phyloP scores from a whole-genome alignment of 2,888 invertebrate species.

The Cantharis rufa region DNA sequence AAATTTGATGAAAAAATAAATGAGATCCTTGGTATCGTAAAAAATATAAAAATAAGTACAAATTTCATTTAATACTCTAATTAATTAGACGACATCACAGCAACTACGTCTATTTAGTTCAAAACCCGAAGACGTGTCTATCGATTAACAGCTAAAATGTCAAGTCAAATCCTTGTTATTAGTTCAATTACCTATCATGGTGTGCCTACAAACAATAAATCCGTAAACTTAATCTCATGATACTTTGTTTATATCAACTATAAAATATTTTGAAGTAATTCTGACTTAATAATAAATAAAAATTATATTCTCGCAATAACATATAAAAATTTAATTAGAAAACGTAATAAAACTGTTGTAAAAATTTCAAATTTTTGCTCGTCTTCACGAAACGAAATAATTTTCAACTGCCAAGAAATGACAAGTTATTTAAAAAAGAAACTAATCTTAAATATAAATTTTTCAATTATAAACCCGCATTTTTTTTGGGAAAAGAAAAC shows the following conservation, averaged over 20 bases:
- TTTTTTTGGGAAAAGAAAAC: not conserved
- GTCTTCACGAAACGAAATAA: not conserved
- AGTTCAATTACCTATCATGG: not conserved
- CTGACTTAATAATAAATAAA: not conserved
- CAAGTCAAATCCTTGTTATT: conserved; percentile 2
- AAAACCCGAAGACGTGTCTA: not conserved
- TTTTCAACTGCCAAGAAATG: not conserved
- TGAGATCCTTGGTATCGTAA: not conserved
- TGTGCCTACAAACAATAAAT: not conserved
- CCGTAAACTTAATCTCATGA: not conserved
- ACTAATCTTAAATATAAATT: not conserved
- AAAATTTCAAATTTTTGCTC: not conserved
- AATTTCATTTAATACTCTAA: not conserved
- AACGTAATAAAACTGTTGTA: not conserved
- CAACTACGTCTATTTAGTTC: not conserved
- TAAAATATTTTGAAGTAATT: not conserved
- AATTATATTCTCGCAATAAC: not conserved
- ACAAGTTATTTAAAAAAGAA: conserved; percentile 1
- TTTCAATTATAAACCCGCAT: not conserved
- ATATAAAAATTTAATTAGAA: not conserved
- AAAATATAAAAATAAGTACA: not conserved
- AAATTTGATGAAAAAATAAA: not conserved
- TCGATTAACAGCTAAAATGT: conserved; percentile 1
- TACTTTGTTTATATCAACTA: not conserved
- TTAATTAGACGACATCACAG: not conserved